Conservation (phyloP, 2,113 vertebrate genomes). For the Callionymus lyra region DNA sequence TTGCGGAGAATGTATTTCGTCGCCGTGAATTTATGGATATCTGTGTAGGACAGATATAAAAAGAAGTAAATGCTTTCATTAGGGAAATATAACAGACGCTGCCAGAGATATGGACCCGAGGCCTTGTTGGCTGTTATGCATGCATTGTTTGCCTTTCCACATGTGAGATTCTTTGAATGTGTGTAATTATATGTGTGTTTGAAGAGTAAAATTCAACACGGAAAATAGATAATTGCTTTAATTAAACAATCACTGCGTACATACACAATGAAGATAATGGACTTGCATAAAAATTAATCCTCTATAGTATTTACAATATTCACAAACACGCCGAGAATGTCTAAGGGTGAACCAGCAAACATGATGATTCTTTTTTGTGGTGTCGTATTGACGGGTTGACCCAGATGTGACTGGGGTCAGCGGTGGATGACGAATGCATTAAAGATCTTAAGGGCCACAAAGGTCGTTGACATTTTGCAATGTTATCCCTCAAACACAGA, state of each 20-base stretch:
- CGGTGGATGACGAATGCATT: too few species aligned
- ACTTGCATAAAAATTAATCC: too few species aligned
- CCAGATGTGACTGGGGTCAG: too few species aligned
- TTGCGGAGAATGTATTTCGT: slow-evolving; percentile 31
- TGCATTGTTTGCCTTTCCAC: slow-evolving; percentile 37
- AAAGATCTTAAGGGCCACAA: too few species aligned
- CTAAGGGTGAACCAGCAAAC: too few species aligned
- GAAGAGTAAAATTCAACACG: neutral
- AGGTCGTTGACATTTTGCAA: too few species aligned
- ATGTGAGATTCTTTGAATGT: slow-evolving; percentile 16
- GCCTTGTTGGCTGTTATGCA: slow-evolving; percentile 35
- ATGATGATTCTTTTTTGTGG: too few species aligned
- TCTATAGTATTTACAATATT: too few species aligned
- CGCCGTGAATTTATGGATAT: slow-evolving; percentile 29
- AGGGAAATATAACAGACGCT: slow-evolving; percentile 14
- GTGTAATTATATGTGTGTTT: slow-evolving; percentile 1
- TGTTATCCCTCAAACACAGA: too few species aligned
- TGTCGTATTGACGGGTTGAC: too few species aligned
- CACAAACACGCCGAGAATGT: too few species aligned
- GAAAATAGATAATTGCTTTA: slow-evolving; percentile 4
- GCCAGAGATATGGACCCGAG: slow-evolving; percentile 22
- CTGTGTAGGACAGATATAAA: slow-evolving; percentile 43
- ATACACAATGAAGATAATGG: slow-evolving; percentile 6
- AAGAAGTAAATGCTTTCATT: slow-evolving; percentile 28
- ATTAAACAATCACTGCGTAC: slow-evolving; percentile 18